Evolutionary conservation across 2,888 invertebrate genomes (phyloP).

Genomic region (Drosophila aldrichi): DNA sequence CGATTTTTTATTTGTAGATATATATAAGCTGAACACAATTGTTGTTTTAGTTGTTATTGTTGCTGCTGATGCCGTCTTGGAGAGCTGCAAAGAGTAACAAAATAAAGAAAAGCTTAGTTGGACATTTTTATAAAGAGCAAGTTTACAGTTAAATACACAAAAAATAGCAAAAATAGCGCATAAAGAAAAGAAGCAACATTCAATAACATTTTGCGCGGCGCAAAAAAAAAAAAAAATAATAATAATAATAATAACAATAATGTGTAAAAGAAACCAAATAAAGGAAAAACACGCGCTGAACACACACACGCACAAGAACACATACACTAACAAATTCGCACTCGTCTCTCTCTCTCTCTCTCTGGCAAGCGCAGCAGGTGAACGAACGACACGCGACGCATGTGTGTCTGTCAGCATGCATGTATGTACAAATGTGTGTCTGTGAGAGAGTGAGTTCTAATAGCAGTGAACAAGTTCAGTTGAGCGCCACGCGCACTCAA

Average conservation of each 20-base stretch:
- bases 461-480: conserved; percentile 44
- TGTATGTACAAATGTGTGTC: conserved; percentile 12
- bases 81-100: conserved; percentile 47
- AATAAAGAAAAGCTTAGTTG: conserved; percentile 48
- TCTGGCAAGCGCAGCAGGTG: conserved; percentile 60
- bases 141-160: conserved; percentile 19
- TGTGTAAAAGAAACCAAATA: conserved; percentile 45
- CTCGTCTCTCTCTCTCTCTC: conserved; percentile 2
- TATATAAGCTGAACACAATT: conserved; percentile 30
- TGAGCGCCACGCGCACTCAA: conserved; percentile 57
- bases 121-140: conserved; percentile 46
- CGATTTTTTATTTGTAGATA: conserved; percentile 11
- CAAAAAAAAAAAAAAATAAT: conserved; percentile 45
- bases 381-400: conserved; percentile 77
- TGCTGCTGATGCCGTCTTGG: conserved; percentile 37
- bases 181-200: conserved; percentile 17
- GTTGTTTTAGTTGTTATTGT: conserved; percentile 16
- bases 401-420: conserved; percentile 13
- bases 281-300: conserved; percentile 57
- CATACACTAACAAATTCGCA: neutral
- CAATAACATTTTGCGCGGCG: conserved; percentile 53
- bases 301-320: conserved; percentile 45
- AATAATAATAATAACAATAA: no score
- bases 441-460: conserved; percentile 45
- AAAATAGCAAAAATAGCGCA: conserved; percentile 19